Percentiles rank a stretch among this genome's conserved stretches.
phyloP scores from a whole-genome alignment of 1,140 invertebrate genomes.

The Batillaria attramentaria region DNA sequence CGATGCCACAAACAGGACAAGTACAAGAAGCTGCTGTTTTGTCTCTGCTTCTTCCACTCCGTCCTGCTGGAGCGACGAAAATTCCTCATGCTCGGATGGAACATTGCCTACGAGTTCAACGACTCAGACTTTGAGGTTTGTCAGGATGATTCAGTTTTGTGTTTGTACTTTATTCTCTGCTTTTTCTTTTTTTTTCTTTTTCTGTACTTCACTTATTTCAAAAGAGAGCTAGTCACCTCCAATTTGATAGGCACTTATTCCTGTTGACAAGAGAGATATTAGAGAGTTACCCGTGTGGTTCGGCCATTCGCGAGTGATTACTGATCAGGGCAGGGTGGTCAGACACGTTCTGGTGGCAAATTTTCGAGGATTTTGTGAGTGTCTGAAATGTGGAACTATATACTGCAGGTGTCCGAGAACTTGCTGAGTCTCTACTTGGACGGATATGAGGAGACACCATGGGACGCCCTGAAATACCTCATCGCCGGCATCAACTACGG shows the following conservation, averaged over 20 bases:
- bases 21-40: constrained; percentile 72
- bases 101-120: constrained; percentile 82
- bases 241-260: too few relatives aligned
- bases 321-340: too few relatives aligned
- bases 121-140: constrained; percentile 90
- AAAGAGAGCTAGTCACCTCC: not conserved
- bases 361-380: not conserved
- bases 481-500: constrained; percentile 74
- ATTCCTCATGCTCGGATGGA: constrained; percentile 74
- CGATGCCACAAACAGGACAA: constrained; percentile 70
- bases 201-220: not conserved
- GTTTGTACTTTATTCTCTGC: not conserved
- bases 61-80: constrained; percentile 73
- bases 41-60: constrained; percentile 73
- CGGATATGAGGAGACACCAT: constrained; percentile 83
- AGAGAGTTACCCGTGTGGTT: too few relatives aligned
- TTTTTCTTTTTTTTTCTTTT: not conserved
- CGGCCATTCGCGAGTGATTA: too few relatives aligned
- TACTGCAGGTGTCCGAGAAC: constrained; percentile 83
- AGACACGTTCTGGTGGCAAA: too few relatives aligned
- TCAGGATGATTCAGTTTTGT: not conserved
- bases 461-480: constrained; percentile 73
- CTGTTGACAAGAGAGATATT: too few relatives aligned
- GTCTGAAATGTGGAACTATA: not conserved
- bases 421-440: constrained; percentile 85